Base-by-base conservation (phyloP, 1,140 invertebrate genomes). In the Medauroidea extradentata region DNA sequence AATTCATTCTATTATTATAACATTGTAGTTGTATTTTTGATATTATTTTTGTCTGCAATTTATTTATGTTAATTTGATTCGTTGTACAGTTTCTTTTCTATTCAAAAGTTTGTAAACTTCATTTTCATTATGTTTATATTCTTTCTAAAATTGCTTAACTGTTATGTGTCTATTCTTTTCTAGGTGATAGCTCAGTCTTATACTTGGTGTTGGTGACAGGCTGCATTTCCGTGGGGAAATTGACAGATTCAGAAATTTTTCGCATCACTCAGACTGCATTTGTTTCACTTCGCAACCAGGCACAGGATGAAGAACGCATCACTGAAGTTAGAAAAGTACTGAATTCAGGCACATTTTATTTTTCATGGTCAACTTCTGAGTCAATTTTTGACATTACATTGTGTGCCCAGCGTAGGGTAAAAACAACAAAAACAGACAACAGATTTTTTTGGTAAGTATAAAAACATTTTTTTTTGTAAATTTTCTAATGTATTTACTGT, bases 331-430 rank as follows among this genome's bases (percentile, higher is more conserved):
- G 88, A 56, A 96, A 96, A 77, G 78, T 99, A 29, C 78, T 99
- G 2, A 97, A 94, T 74, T 97, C 94, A 21, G 95, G 95, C 11
- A 96, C 94, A 16, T 98, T 98, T 75, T 98, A 98, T 71, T 98
- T 98, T 75, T 91, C 93, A 1, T 94, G 93, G 86, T 81, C 81
- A 19, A 62, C 73, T 29, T 65, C 72, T 59, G 74, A 78, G 39
- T 74, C 81, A 41, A 74, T 78, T 48, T 75, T 96, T 68, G 94
- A 98, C 79, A 83, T 98, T 21, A 98, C 94, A 11, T 75, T 98
- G 24, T 96, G 94, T 78, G 91, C 91, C 41, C 96, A 99, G 73
- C 83, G 91, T 65, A 83, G 88, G 70, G 81, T 83, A 48, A 88
- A 88, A 69, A 90, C 89, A 2, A 79, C 75, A 44, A 80, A 79